phyloP scores from a whole-genome alignment of 2,113 vertebrate genomes.

The Mungos mungo region DNA sequence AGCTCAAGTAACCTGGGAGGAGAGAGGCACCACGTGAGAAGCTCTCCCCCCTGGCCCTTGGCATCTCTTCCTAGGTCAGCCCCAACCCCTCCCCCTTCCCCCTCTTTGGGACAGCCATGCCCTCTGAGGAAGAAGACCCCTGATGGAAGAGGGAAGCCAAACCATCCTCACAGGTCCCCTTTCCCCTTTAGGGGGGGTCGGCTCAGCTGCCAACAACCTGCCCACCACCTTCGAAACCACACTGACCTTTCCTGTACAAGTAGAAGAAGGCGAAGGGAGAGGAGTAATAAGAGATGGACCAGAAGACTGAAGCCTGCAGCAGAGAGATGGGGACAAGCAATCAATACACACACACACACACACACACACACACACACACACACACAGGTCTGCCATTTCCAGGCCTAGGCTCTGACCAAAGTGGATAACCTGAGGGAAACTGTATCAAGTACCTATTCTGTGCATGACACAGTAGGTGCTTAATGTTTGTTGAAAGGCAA shows the following conservation, averaged over 20 bases:
- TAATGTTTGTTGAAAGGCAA: background rate
- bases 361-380: background rate
- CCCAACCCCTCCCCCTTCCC: background rate
- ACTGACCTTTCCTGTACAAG: constrained; percentile 94
- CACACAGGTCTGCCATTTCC: background rate
- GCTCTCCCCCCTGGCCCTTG: background rate
- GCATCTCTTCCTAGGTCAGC: background rate
- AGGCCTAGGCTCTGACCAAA: constrained; percentile 46
- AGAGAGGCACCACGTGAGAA: background rate
- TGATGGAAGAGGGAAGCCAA: background rate
- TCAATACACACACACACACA: background rate
- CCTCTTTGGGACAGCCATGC: background rate
- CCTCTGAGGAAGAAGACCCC: background rate
- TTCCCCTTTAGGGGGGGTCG: background rate
- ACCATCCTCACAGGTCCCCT: background rate
- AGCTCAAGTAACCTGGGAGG: constrained; percentile 89
- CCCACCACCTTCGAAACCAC: constrained; percentile 52
- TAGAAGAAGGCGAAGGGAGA: constrained; percentile 93
- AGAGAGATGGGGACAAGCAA: constrained; percentile 58
- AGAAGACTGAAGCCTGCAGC: constrained; percentile 91
- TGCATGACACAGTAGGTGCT: background rate
- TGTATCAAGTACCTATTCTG: background rate
- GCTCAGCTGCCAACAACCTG: background rate
- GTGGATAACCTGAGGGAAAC: background rate
- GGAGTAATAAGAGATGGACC: constrained; percentile 94